Percentiles rank a stretch among this genome's conserved stretches.
Conservation (phyloP, 23 tunicate species). For the Clavelina lepadiformis region DNA sequence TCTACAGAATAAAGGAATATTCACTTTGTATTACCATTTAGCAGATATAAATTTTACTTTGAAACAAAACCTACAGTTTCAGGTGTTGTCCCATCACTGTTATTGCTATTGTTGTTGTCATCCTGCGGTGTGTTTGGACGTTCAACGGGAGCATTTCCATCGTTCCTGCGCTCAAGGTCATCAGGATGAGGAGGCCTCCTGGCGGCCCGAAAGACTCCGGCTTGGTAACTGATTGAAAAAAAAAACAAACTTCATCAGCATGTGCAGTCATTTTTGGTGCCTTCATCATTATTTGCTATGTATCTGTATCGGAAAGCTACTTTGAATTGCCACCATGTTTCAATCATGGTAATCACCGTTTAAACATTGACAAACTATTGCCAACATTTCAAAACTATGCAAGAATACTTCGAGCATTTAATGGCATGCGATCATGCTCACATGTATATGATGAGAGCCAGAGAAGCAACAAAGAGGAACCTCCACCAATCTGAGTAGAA, state of each 20-base stretch:
- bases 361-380: too few species aligned
- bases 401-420: too few species aligned
- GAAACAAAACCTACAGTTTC: neutral
- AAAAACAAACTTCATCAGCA: too few species aligned
- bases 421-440: too few species aligned
- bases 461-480: conserved; percentile 21
- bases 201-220: conserved; percentile 29
- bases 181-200: conserved; percentile 21
- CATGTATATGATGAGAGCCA: conserved; percentile 42
- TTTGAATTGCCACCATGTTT: neutral
- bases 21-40: neutral
- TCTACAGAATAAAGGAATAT: neutral
- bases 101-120: conserved; percentile 33
- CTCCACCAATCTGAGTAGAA: conserved; percentile 51
- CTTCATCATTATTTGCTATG: too few species aligned
- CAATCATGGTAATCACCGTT: neutral
- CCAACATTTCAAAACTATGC: too few species aligned
- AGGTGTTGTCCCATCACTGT: conserved; percentile 1
- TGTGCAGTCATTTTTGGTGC: neutral
- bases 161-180: conserved; percentile 3
- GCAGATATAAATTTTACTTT: neutral
- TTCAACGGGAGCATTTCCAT: neutral
- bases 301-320: neutral
- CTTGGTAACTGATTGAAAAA: conserved; percentile 28
- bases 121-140: conserved; percentile 9